Evolutionary conservation across 92 coral and sea anemone species (phyloP), one percentile per base, ranked within the genome.

Genomic region (Palythoa heliodiscus): DNA sequence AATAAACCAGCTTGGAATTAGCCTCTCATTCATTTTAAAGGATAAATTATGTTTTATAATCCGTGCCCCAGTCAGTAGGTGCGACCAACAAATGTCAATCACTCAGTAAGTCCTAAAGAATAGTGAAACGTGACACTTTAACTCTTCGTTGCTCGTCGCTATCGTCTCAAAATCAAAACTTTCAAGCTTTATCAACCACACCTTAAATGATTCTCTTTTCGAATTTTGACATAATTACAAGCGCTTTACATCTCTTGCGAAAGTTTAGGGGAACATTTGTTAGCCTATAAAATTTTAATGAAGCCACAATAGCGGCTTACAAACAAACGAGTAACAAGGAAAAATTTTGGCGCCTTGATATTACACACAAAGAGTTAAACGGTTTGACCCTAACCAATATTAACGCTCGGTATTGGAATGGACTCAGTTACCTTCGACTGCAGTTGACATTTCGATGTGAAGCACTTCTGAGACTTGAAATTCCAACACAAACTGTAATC

Each of bases 371-470:
- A 40, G 57, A 64, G 84, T 79, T 67, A 79, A 79, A 64, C 50
- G 73, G 13, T 79, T 79, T 79, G 84, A 79, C 84, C 84, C 22
- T 23, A 39, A 39, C 9, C 73, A 79, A 40, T 79, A 63, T 64
- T 47, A 79, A n/a, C 22, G 39, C 13, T 17, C 61, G n/a, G 11
- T 19, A 66, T 11, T 23, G 47, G 22, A 67, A 63, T 58, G n/a
- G 29, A 4, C 5, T 58, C 64, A 19, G 57, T 79, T 79, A 79
- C 84, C 84, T 79, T 50, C 84, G 50, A 79, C 73, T 43, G 73
- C 73, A 79, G 84, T 57, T 29, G 84, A 79, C 84, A 79, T 79
- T 79, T 79, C 13, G 24, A 14, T 38, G 84, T 69, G 47, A 52
- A 22, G 64, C 43, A 13, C 57, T 47, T 70, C 13, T 8, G 22